Evolutionary conservation across 2,888 invertebrate species (phyloP).

Genomic region (Stenotaenia linearis): DNA sequence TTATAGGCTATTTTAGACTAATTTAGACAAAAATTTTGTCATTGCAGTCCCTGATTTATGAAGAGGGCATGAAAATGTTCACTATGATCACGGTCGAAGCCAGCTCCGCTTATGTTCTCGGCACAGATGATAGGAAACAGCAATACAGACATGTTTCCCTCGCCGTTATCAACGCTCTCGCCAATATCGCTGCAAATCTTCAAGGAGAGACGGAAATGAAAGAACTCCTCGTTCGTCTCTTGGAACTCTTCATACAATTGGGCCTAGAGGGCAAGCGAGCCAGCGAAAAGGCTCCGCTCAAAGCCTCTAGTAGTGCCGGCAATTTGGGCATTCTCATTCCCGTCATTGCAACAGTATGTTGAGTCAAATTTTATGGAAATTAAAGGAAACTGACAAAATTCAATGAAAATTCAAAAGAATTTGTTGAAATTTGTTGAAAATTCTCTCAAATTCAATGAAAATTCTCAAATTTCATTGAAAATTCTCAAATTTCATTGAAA

Average conservation of each 20-base stretch:
- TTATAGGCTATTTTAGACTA: too few relatives aligned
- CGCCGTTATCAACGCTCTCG: slow-evolving; percentile 92
- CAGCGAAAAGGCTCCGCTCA: slow-evolving; percentile 77
- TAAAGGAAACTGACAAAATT: too few relatives aligned
- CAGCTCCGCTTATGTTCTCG: slow-evolving; percentile 61
- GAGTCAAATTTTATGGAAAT: too few relatives aligned
- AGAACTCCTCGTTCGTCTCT: slow-evolving; percentile 76
- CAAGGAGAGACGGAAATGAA: slow-evolving; percentile 77
- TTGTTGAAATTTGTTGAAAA: too few relatives aligned
- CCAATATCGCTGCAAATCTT: slow-evolving; percentile 90
- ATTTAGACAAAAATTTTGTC: too few relatives aligned
- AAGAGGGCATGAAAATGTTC: slow-evolving; percentile 97
- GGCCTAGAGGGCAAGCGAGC: slow-evolving; percentile 95
- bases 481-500: too few relatives aligned
- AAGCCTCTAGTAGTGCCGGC: slow-evolving; percentile 92
- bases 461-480: too few relatives aligned
- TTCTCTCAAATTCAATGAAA: too few relatives aligned
- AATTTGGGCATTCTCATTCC: slow-evolving; percentile 96
- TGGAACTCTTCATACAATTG: slow-evolving; percentile 95
- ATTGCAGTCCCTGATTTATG: slow-evolving; percentile 66
- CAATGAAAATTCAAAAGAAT: too few relatives aligned
- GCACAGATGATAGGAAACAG: slow-evolving; percentile 57
- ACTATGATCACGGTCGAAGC: slow-evolving; percentile 79
- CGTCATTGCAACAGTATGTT: slow-evolving; percentile 84
- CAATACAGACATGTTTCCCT: slow-evolving; percentile 77